phyloP scores from a whole-genome alignment of 1,140 invertebrate genomes.

The Drosophila yakuba region DNA sequence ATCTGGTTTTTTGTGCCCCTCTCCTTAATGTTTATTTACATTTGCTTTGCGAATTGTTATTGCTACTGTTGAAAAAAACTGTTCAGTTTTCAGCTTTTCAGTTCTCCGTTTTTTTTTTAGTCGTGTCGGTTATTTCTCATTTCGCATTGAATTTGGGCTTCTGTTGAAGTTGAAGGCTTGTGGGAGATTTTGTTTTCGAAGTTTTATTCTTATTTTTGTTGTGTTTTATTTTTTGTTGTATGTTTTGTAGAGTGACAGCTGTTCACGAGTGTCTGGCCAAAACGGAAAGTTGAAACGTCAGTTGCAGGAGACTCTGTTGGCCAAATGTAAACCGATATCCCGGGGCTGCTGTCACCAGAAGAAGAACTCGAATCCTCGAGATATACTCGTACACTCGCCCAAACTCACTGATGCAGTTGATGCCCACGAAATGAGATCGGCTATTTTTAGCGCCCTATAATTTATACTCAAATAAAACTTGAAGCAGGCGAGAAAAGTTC shows the following conservation, averaged over 20 bases:
- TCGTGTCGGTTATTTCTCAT: not conserved
- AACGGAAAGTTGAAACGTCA: slow-evolving; percentile 32
- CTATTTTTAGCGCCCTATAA: slow-evolving; percentile 74
- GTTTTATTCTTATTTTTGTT: not conserved
- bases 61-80: slow-evolving; percentile 50
- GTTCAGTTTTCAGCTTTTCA: slow-evolving; percentile 1
- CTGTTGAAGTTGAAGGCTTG: slow-evolving; percentile 14
- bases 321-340: slow-evolving; percentile 64
- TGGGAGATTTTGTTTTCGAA: not conserved
- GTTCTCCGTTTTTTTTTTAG: not conserved
- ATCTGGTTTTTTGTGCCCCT: slow-evolving; percentile 16
- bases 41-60: slow-evolving; percentile 48
- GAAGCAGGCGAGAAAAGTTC: slow-evolving; percentile 39
- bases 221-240: not conserved
- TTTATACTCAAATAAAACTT: slow-evolving; percentile 63
- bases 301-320: slow-evolving; percentile 24
- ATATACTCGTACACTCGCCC: not conserved
- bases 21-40: slow-evolving; percentile 68
- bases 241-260: slow-evolving; percentile 35
- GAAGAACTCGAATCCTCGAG: slow-evolving; percentile 8
- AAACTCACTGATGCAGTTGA: not conserved
- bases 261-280: slow-evolving; percentile 38
- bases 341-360: slow-evolving; percentile 42
- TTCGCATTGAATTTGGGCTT: slow-evolving; percentile 35
- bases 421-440: slow-evolving; percentile 11